Evolutionary conservation across 2,888 invertebrate species (phyloP).

Genomic region (Miltochrista miniata): DNA sequence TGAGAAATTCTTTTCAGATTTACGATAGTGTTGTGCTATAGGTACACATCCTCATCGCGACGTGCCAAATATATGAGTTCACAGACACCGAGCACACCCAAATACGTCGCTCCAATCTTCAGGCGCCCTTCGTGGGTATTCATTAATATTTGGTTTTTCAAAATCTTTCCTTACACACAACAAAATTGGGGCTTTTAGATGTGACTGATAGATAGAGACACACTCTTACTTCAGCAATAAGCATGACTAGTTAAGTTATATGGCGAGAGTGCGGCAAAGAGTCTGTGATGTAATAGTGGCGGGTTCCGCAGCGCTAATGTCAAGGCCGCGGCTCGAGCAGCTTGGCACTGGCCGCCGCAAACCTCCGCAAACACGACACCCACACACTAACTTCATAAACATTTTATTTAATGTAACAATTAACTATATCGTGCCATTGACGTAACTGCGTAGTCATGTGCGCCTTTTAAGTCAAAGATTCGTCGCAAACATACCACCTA

Average conservation of each 20-base stretch:
- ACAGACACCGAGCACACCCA: no score
- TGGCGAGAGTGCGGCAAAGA: not conserved
- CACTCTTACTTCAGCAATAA: no score
- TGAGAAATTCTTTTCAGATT: not conserved
- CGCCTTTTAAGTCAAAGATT: not conserved
- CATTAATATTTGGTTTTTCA: no score
- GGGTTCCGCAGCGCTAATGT: conserved; percentile 17
- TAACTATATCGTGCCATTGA: not conserved
- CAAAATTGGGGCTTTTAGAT: no score
- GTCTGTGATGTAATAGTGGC: conserved; percentile 10
- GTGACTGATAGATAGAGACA: no score
- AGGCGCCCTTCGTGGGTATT: no score
- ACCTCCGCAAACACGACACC: conserved; percentile 2
- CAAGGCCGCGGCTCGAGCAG: conserved; percentile 20
- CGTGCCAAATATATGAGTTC: no score
- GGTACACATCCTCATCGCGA: no score
- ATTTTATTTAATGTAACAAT: conserved; percentile 2
- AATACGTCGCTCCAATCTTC: no score
- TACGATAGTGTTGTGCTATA: not conserved
- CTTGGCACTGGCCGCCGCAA: conserved; percentile 1
- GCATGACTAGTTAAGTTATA: no score
- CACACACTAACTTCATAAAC: not conserved
- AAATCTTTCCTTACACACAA: no score
- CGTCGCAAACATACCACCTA: not conserved
- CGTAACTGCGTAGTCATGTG: not conserved